Conservation (phyloP, 1,140 invertebrate genomes). For the Trichonephila clavata region DNA sequence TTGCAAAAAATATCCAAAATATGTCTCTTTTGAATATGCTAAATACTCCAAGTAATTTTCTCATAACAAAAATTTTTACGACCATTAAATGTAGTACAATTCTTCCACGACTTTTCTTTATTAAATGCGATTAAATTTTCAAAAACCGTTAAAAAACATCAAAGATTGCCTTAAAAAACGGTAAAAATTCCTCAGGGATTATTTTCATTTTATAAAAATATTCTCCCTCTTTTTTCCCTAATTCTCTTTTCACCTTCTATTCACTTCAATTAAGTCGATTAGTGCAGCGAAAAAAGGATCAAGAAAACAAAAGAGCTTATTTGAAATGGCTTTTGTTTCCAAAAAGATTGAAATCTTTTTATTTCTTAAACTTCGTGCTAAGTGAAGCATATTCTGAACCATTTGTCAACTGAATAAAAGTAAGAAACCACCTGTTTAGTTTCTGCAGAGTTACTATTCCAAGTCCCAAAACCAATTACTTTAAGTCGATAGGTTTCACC, state of each 20-base stretch:
- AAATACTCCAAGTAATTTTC: too few relatives aligned
- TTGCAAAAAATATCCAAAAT: too few relatives aligned
- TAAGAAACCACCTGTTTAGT: conserved; percentile 51
- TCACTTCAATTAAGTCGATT: conserved; percentile 46
- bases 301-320: neutral
- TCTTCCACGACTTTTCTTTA: too few relatives aligned
- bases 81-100: too few relatives aligned
- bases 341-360: neutral
- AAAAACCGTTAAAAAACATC: too few relatives aligned
- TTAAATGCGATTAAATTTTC: too few relatives aligned
- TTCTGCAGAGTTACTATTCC: conserved; percentile 9
- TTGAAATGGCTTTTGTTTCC: neutral
- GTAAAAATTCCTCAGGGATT: neutral
- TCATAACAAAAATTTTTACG: too few relatives aligned
- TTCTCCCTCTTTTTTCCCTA: neutral
- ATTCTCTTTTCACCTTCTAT: neutral
- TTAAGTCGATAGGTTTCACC: conserved; percentile 39
- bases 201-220: conserved; percentile 3
- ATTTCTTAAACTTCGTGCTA: neutral
- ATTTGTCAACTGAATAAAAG: conserved; percentile 48
- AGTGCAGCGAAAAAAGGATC: neutral
- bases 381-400: conserved; percentile 43
- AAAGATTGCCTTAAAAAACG: too few relatives aligned
- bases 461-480: conserved; percentile 71
- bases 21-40: too few relatives aligned